These are phyloP conservation scores for Sphaerodactylus townsendi DNA, from an alignment of 2,113 vertebrate species.

Conservation along the genomic window DNA sequence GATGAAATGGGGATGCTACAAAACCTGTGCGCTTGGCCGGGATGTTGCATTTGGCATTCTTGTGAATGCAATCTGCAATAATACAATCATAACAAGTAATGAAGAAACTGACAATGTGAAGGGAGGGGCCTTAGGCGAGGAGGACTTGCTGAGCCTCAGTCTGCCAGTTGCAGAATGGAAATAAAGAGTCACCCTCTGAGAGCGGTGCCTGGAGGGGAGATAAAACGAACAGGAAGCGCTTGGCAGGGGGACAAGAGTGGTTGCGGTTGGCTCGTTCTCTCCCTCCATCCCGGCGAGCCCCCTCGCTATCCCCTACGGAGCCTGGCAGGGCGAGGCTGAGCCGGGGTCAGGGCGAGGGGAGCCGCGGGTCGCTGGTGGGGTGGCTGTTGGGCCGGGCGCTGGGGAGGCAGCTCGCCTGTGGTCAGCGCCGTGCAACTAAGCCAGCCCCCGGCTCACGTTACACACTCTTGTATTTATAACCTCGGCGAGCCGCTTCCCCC, in stretches of 20 bases:
- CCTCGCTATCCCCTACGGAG: neutral
- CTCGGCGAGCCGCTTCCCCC: slow-evolving; percentile 87
- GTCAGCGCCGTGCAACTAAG: slow-evolving; percentile 89
- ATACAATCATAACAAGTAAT: no score
- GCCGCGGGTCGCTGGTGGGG: slow-evolving; percentile 56
- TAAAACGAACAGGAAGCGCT: neutral
- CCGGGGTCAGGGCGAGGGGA: slow-evolving; percentile 35
- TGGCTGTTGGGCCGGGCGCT: slow-evolving; percentile 66
- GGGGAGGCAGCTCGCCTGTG: slow-evolving; percentile 88
- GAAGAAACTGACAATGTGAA: no score
- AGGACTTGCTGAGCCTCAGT: neutral
- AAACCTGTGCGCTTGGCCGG: neutral
- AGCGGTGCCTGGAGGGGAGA: neutral
- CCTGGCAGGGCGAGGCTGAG: neutral
- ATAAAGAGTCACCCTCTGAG: neutral
- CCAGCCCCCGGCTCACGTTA: slow-evolving; percentile 99
- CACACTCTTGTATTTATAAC: slow-evolving; percentile 97
- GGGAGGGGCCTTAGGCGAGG: neutral
- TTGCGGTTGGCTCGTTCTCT: neutral
- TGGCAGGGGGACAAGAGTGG: neutral
- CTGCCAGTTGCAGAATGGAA: neutral
- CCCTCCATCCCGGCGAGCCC: no score
- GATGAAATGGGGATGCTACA: neutral
- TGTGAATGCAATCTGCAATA: neutral
- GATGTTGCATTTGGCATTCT: neutral